Evolutionary conservation across 1,140 invertebrate species (phyloP).

Genomic region (Delia radicum): DNA sequence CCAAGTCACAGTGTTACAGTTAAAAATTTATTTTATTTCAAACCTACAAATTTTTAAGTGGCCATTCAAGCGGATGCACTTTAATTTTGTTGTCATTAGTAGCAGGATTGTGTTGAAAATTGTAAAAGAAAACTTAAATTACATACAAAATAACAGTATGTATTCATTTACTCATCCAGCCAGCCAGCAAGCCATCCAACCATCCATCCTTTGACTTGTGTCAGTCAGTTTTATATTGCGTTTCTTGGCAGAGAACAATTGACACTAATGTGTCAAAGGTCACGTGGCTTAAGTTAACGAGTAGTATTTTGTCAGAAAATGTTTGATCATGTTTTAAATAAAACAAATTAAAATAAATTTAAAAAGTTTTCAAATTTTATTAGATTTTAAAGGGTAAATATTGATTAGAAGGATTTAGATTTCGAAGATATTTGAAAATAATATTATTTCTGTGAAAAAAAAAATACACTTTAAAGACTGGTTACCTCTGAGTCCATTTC

Average conservation of each 20-base stretch:
- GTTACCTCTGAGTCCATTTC: no score
- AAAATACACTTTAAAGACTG: no score
- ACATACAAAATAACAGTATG: neutral
- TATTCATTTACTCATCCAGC: neutral
- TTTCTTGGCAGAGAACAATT: slow-evolving; percentile 1
- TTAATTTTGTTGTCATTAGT: slow-evolving; percentile 24
- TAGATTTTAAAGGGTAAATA: no score
- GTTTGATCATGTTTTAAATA: no score
- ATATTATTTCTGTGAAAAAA: no score
- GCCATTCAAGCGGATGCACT: slow-evolving; percentile 24
- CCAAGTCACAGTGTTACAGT: neutral
- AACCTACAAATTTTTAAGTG: neutral
- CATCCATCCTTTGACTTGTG: neutral
- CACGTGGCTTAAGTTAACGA: slow-evolving; percentile 22
- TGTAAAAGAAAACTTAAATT: slow-evolving; percentile 13
- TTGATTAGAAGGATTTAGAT: no score
- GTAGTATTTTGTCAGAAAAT: neutral
- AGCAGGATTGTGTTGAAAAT: slow-evolving; percentile 19
- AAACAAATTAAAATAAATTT: no score
- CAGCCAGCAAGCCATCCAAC: neutral
- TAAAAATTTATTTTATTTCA: neutral
- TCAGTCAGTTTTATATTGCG: neutral
- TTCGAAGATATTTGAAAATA: no score
- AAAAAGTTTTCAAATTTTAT: no score
- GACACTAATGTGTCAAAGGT: slow-evolving; percentile 27